These are phyloP conservation scores for Syncerus caffer DNA, from an alignment of 2,797 vertebrate genomes.

Conservation along the genomic window DNA sequence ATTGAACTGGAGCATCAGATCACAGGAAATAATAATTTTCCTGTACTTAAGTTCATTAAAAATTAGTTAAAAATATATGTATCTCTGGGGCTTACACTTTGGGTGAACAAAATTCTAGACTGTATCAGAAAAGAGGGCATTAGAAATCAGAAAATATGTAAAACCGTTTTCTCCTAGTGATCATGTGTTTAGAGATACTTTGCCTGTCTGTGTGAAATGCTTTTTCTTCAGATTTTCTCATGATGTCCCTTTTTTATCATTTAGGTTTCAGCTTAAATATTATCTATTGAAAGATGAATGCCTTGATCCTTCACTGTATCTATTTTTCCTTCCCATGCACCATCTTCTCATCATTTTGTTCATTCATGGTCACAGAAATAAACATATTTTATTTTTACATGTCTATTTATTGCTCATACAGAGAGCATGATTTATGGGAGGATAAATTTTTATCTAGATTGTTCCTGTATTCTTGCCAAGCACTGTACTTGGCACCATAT, in stretches of 20 bases:
- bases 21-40: slow-evolving; percentile 28
- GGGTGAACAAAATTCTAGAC: neutral
- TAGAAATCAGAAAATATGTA: neutral
- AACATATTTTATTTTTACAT: neutral
- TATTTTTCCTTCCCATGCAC: neutral
- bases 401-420: neutral
- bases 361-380: neutral
- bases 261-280: neutral
- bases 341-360: neutral
- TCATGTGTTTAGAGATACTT: neutral
- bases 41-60: slow-evolving; percentile 27
- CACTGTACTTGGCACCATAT: neutral
- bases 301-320: neutral
- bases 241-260: neutral
- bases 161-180: neutral
- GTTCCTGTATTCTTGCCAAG: neutral
- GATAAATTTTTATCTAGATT: neutral
- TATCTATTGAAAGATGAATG: neutral
- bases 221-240: neutral
- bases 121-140: neutral
- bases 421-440: neutral
- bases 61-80: neutral
- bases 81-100: neutral
- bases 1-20: neutral
- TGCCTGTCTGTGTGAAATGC: neutral